Evolutionary conservation across 2,113 vertebrate genomes (phyloP).

Genomic region (Natator depressus): DNA sequence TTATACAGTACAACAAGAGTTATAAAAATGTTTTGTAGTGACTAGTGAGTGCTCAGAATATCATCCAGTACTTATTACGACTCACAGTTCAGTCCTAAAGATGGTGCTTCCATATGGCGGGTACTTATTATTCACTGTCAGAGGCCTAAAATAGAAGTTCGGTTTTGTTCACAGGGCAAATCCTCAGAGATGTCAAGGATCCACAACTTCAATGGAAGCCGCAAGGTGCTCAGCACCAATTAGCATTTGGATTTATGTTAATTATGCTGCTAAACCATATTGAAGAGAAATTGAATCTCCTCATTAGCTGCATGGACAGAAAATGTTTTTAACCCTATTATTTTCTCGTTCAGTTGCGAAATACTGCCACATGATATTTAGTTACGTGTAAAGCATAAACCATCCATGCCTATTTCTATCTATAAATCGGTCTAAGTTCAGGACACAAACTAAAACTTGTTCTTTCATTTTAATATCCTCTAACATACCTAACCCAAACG

Average conservation of each 20-base stretch:
- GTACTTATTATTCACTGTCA: background rate
- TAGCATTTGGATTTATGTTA: background rate
- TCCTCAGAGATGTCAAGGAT: background rate
- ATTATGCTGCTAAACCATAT: background rate
- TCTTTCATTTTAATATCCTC: background rate
- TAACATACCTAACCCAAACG: background rate
- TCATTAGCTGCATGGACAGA: background rate
- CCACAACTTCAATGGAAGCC: background rate
- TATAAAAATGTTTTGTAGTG: background rate
- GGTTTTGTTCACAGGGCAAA: background rate
- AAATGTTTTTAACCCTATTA: background rate
- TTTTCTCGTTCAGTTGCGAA: background rate
- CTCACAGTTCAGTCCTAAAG: background rate
- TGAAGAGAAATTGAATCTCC: rapidly evolving
- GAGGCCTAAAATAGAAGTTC: background rate
- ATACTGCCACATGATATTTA: background rate
- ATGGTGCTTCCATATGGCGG: background rate
- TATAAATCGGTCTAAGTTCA: background rate
- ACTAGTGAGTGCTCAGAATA: background rate
- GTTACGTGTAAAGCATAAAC: background rate
- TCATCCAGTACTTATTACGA: background rate
- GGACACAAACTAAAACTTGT: background rate
- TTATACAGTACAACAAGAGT: background rate
- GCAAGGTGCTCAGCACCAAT: background rate
- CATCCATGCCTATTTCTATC: too few species aligned